Conservation (phyloP, 2,113 vertebrate species). For the Pionites leucogaster region DNA sequence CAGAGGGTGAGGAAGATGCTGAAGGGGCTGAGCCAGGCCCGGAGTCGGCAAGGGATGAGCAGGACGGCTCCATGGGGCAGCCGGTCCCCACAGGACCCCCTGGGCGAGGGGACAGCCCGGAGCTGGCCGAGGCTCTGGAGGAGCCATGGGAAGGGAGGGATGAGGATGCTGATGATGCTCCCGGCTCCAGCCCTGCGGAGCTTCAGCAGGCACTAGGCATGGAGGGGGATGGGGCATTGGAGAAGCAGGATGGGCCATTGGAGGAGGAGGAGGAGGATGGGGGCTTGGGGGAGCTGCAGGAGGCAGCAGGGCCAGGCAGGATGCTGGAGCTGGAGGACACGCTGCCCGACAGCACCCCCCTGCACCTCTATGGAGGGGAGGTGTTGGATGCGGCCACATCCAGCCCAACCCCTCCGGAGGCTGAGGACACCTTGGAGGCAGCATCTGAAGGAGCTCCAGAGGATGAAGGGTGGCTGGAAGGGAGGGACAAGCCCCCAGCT, state of each 20-base stretch:
- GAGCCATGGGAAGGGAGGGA: not conserved
- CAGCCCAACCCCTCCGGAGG: not conserved
- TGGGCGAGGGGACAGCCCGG: not conserved
- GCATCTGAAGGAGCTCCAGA: fast-evolving
- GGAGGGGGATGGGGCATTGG: not conserved
- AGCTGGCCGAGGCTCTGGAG: fast-evolving
- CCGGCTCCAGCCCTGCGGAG: fast-evolving
- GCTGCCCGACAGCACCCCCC: conserved; percentile 56
- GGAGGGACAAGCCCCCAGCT: not conserved
- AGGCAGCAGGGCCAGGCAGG: fast-evolving
- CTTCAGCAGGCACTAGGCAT: fast-evolving
- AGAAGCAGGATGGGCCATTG: fast-evolving
- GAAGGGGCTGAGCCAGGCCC: not conserved
- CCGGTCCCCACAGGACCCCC: not conserved
- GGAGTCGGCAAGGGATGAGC: not conserved
- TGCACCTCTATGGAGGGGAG: conserved; percentile 39
- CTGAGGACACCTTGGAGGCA: not conserved
- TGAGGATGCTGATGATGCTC: fast-evolving
- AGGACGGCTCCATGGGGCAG: fast-evolving
- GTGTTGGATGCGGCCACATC: not conserved
- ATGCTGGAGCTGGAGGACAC: conserved; percentile 67
- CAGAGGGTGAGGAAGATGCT: not conserved
- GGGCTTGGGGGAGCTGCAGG: not conserved
- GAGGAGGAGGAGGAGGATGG: not conserved
- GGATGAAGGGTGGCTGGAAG: not conserved